phyloP scores from a whole-genome alignment of 2,797 vertebrate species.

The Rhodeus uyekii region DNA sequence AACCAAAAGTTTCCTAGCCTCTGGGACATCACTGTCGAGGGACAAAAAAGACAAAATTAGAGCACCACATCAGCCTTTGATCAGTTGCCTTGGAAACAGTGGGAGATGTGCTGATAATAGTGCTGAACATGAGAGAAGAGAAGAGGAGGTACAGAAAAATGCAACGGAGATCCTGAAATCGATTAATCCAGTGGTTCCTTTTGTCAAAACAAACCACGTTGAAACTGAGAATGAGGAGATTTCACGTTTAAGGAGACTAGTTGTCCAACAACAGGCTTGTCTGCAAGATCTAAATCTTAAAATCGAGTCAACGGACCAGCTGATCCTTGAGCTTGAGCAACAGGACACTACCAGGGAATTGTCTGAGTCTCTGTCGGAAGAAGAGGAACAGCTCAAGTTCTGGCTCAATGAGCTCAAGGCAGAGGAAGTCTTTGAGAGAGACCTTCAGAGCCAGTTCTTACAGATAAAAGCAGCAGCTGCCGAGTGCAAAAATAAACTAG shows the following conservation, averaged over 20 bases:
- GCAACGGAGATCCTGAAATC: constrained; percentile 41
- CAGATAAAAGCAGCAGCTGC: constrained; percentile 69
- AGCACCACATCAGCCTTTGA: constrained; percentile 65
- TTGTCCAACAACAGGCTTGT: constrained; percentile 63
- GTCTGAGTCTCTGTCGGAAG: constrained; percentile 56
- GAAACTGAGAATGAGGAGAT: constrained; percentile 55
- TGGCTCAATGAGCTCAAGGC: constrained; percentile 80
- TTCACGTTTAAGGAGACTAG: constrained; percentile 60
- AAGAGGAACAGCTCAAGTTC: constrained; percentile 74
- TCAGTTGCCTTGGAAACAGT: constrained; percentile 69
- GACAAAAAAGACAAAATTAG: constrained; percentile 61
- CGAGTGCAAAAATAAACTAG: constrained; percentile 72
- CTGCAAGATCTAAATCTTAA: constrained; percentile 69
- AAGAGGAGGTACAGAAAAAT: constrained; percentile 56
- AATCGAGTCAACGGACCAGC: constrained; percentile 57
- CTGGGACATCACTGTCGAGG: constrained; percentile 50
- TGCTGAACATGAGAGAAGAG: neutral
- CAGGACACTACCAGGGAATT: constrained; percentile 44
- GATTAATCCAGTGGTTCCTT: constrained; percentile 4
- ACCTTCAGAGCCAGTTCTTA: constrained; percentile 75
- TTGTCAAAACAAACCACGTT: neutral
- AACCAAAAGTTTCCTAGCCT: constrained; percentile 47
- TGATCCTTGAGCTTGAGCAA: constrained; percentile 69
- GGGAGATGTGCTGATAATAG: neutral
- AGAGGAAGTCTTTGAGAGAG: constrained; percentile 72